Evolutionary conservation across 2,113 vertebrate species (phyloP).

Genomic region (Amphiprion ocellaris): DNA sequence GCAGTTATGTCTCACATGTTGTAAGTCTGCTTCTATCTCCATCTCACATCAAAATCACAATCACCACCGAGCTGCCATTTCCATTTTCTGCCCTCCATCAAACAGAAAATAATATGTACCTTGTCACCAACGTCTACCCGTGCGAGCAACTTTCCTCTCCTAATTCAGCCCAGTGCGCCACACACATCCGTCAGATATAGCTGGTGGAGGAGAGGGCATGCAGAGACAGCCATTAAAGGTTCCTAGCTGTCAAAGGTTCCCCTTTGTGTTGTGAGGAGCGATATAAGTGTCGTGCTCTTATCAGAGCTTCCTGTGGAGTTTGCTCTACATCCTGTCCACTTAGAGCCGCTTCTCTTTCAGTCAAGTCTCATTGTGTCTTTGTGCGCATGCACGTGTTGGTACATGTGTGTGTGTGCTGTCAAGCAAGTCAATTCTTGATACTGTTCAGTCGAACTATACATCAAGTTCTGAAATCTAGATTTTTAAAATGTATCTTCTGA

Average conservation of each 20-base stretch:
- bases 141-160: constrained; percentile 73
- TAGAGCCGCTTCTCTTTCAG: constrained; percentile 76
- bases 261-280: constrained; percentile 81
- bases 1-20: constrained; percentile 53
- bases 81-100: constrained; percentile 77
- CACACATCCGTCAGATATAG: constrained; percentile 78
- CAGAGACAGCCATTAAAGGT: constrained; percentile 84
- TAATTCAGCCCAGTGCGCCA: constrained; percentile 72
- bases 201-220: constrained; percentile 74
- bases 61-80: constrained; percentile 71
- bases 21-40: constrained; percentile 64
- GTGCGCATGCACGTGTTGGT: not conserved
- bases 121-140: constrained; percentile 71
- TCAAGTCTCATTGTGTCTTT: constrained; percentile 70
- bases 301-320: constrained; percentile 84
- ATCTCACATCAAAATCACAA: constrained; percentile 72
- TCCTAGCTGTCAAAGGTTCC: constrained; percentile 85
- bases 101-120: constrained; percentile 80
- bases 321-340: constrained; percentile 82
- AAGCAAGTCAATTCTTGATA: constrained; percentile 39
- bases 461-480: constrained; percentile 23
- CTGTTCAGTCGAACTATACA: constrained; percentile 30
- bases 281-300: constrained; percentile 83
- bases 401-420: not conserved
- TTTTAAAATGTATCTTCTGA: not conserved